Percentiles rank a stretch among this genome's conserved stretches.
Evolutionary conservation across 2,888 invertebrate genomes (phyloP).

Genomic region (Pherbina coryleti): DNA sequence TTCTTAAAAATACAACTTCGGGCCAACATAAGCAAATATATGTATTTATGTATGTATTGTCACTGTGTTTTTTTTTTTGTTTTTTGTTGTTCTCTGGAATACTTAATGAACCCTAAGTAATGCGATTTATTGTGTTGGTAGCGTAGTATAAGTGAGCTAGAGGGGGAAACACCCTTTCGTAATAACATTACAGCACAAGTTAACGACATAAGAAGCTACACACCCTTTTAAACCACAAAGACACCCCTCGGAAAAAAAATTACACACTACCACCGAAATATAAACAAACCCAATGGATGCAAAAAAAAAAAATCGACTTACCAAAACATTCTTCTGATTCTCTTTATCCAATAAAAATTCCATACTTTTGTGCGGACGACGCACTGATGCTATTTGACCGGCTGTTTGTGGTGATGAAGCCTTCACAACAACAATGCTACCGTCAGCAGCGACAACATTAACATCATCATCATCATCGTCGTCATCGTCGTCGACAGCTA

Average conservation of each 20-base stretch:
- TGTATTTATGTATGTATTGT: too few relatives aligned
- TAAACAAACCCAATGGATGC: not conserved
- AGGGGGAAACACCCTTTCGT: not conserved
- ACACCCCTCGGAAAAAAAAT: not conserved
- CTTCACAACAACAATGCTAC: conserved; percentile 47
- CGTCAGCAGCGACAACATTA: conserved; percentile 63
- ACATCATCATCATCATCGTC: conserved; percentile 48
- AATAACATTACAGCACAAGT: not conserved
- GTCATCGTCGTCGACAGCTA: conserved; percentile 51
- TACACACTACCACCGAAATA: not conserved
- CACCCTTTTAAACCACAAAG: not conserved
- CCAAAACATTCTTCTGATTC: conserved; percentile 88
- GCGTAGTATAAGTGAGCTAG: not conserved
- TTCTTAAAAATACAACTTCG: too few relatives aligned
- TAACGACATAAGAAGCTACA: not conserved
- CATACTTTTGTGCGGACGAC: conserved; percentile 88
- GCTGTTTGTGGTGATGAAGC: conserved; percentile 53
- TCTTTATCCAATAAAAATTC: conserved; percentile 95
- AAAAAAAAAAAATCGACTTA: conserved; percentile 71
- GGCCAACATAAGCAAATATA: too few relatives aligned
- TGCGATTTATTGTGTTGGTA: too few relatives aligned
- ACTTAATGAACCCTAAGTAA: too few relatives aligned
- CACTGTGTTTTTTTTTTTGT: too few relatives aligned
- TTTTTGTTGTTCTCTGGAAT: too few relatives aligned
- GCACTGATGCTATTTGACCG: conserved; percentile 64